phyloP scores from a whole-genome alignment of 2,888 invertebrate genomes.

The Pocota personata region DNA sequence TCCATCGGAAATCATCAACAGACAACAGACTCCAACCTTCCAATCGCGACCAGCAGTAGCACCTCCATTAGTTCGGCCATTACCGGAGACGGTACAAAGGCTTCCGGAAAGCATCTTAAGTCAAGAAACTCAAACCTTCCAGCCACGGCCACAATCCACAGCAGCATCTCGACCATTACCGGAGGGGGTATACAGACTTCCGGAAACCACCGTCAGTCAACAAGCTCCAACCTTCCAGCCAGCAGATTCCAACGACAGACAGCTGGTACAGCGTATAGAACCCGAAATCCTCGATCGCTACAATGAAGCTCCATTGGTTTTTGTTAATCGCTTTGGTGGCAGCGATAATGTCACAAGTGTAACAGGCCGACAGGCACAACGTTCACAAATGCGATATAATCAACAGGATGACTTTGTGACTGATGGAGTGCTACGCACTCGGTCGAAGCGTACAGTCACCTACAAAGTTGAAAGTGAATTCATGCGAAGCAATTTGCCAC shows the following conservation, averaged over 20 bases:
- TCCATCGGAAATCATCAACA: too few species aligned
- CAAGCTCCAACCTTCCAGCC: not conserved
- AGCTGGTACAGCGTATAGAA: not conserved
- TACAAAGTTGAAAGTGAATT: slow-evolving; percentile 76
- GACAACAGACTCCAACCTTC: not conserved
- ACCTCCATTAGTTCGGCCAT: not conserved
- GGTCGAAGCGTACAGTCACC: slow-evolving; percentile 75
- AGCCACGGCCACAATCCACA: not conserved
- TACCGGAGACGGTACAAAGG: too few species aligned
- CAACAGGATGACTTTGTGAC: slow-evolving; percentile 28
- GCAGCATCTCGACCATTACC: too few species aligned
- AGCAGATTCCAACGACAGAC: not conserved
- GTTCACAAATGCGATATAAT: not conserved
- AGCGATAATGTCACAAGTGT: not conserved
- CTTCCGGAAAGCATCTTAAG: not conserved
- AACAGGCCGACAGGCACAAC: not conserved
- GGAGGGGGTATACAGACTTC: too few species aligned
- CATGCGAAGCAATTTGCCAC: slow-evolving; percentile 55
- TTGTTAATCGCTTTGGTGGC: slow-evolving; percentile 69
- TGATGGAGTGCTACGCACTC: not conserved
- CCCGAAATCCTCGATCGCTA: slow-evolving; percentile 57
- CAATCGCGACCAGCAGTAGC: not conserved
- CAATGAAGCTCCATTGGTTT: slow-evolving; percentile 67
- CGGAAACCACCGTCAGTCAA: too few species aligned
- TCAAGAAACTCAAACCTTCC: not conserved